Evolutionary conservation across 2,888 invertebrate species (phyloP).

Genomic region (Megamerina dolium): DNA sequence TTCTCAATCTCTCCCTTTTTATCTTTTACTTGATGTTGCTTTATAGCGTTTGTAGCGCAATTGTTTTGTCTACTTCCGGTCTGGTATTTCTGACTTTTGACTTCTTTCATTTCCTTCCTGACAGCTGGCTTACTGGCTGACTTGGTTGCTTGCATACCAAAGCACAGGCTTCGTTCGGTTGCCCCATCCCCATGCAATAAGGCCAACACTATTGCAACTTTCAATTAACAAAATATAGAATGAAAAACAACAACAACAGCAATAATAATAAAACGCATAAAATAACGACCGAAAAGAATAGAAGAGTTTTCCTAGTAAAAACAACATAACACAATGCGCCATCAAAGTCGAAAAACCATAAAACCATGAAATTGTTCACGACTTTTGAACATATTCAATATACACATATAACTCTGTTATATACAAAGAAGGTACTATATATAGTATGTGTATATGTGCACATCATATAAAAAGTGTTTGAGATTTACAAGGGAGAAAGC

Average conservation of each 20-base stretch:
- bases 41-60: slow-evolving; percentile 21
- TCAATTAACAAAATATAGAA: slow-evolving; percentile 13
- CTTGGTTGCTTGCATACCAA: too few relatives aligned
- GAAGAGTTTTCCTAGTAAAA: too few relatives aligned
- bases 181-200: too few relatives aligned
- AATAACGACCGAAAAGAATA: not conserved
- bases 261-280: not conserved
- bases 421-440: too few relatives aligned
- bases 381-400: slow-evolving; percentile 1
- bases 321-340: not conserved
- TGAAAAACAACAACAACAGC: not conserved
- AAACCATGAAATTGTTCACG: slow-evolving; percentile 27
- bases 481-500: too few relatives aligned
- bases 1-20: too few relatives aligned
- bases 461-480: too few relatives aligned
- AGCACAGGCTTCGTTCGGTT: too few relatives aligned
- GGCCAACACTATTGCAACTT: slow-evolving; percentile 5
- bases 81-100: slow-evolving; percentile 7
- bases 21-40: too few relatives aligned
- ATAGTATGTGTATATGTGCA: too few relatives aligned
- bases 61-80: slow-evolving; percentile 22
- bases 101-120: slow-evolving; percentile 12
- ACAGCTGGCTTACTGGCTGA: too few relatives aligned
- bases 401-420: too few relatives aligned
- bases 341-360: slow-evolving; percentile 14